These are phyloP conservation scores for Brachymystax lenok DNA, from an alignment of 2,797 vertebrate genomes.

Conservation along the genomic window DNA sequence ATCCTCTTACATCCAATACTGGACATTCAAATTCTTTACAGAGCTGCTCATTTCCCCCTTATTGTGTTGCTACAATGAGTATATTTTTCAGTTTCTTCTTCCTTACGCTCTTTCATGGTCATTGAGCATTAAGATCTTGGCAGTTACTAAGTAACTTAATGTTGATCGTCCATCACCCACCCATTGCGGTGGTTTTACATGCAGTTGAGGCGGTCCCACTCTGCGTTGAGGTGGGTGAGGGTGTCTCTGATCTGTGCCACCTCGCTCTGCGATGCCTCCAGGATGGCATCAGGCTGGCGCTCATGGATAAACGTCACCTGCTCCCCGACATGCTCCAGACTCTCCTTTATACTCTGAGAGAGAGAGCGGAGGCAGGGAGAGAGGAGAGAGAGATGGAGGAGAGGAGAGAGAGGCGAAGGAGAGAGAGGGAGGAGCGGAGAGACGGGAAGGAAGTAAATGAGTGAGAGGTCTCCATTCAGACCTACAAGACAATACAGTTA, in stretches of 20 bases:
- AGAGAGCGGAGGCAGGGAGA: not conserved
- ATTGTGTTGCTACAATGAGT: no score
- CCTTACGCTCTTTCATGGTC: no score
- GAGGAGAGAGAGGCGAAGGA: no score
- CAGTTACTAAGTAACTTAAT: not conserved
- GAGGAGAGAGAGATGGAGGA: no score
- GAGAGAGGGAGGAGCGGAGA: no score
- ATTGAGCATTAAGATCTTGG: not conserved
- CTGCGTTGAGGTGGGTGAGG: conserved; percentile 86
- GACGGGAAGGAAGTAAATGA: no score
- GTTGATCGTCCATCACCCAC: conserved; percentile 65
- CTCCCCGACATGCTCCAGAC: conserved; percentile 85
- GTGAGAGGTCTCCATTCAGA: not conserved
- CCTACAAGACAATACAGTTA: not conserved
- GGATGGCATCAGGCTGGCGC: conserved; percentile 86
- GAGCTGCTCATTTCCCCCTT: no score
- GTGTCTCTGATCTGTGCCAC: conserved; percentile 85
- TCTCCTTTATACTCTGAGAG: conserved; percentile 85
- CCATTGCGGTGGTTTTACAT: conserved; percentile 89
- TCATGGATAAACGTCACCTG: conserved; percentile 86
- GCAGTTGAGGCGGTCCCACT: conserved; percentile 93
- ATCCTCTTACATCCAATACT: no score
- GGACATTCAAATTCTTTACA: no score
- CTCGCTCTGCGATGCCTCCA: conserved; percentile 85
- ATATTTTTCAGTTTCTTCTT: no score